Base-by-base conservation (phyloP, 1,140 invertebrate species). In the Apis florea region DNA sequence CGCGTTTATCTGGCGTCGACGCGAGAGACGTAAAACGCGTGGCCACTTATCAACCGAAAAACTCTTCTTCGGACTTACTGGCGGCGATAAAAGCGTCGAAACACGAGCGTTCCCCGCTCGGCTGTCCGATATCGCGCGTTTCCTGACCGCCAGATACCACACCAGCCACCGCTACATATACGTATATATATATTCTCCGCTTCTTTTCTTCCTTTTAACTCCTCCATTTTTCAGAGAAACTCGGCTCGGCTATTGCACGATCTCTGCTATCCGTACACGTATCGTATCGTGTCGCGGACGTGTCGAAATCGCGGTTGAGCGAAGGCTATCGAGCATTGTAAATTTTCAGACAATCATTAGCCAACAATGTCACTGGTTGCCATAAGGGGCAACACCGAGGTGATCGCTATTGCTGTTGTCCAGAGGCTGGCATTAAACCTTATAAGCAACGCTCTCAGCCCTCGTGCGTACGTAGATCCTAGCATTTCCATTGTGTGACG, bases 291-390 rank as follows among this genome's bases (percentile, higher is more conserved):
- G 5, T 21, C 17, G 11, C 53, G 56, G 54, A 70, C 53, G 19
- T 83, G 75, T 83, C 80, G 75, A 85, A 86, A 86, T 56, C 56
- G 26, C 15, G 61, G 26, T 15, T 56, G 51, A 67, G 51, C 66
- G 72, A 86, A 86, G 85, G 68, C 53, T 76, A 59, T 56, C 19
- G 49, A 21, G 47, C 84, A 72, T 74, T 83, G 68, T 75, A 84
- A 87, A 75, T 88, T 85, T 84, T 78, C 77, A 77, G 76, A 66
- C 79, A 69, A 83, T 83, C 86, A 79, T 88, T 88, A 85, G 59
- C 71, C 75, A 88, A 85, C 85, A 74, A 88, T 85, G 85, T 88
- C 83, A 75, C 47, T 85, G 63, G 58, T 72, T 63, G 63, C 85
- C 80, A 86, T 82, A 81, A 53, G 51, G 79, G 53, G 63, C 63